phyloP scores from a whole-genome alignment of 2,113 vertebrate species.

The Triplophysa dalaica region DNA sequence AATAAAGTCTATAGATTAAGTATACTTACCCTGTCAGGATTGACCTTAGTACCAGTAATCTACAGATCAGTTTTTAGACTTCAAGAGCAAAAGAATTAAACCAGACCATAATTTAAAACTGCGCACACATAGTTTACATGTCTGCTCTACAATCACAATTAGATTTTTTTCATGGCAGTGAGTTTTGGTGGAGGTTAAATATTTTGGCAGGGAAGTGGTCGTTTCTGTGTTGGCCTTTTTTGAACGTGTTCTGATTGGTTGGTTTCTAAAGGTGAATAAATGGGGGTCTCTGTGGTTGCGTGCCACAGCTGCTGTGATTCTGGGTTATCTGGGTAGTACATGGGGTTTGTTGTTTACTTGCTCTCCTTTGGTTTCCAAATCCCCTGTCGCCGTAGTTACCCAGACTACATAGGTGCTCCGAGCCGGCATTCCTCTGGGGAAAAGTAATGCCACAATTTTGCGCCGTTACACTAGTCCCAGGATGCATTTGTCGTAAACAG shows the following conservation, averaged over 20 bases:
- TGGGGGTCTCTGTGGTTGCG: not conserved
- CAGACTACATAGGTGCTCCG: not conserved
- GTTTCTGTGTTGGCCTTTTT: not conserved
- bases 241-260: constrained; percentile 10
- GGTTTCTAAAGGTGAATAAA: not conserved
- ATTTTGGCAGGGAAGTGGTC: not conserved
- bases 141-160: not conserved
- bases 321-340: not conserved
- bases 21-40: constrained; percentile 20
- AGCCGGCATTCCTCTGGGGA: constrained; percentile 10
- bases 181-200: constrained; percentile 10
- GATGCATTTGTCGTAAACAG: constrained; percentile 4
- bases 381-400: constrained; percentile 46
- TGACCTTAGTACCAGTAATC: constrained; percentile 26
- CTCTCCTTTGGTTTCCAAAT: not conserved
- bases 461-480: not conserved
- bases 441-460: constrained; percentile 1
- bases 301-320: not conserved
- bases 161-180: not conserved
- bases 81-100: constrained; percentile 3
- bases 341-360: constrained; percentile 12
- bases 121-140: not conserved
- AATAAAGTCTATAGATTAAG: constrained; percentile 34
- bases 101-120: constrained; percentile 23
- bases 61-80: constrained; percentile 36